Conservation (phyloP, 2,888 invertebrate species). For the Biston betularia region DNA sequence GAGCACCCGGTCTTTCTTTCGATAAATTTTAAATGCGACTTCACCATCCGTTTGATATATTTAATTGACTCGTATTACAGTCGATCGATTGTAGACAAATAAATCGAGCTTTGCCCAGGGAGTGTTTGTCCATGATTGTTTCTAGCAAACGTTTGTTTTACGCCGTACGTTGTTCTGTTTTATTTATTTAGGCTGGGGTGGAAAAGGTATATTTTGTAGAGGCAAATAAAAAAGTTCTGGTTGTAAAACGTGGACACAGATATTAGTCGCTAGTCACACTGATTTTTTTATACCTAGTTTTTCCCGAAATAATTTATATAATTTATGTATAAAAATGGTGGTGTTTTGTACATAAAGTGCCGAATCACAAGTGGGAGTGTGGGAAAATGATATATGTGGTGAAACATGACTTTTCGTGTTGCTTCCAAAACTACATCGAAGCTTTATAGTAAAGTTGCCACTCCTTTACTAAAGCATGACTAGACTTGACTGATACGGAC, state of each 20-base stretch:
- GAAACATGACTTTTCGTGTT: no score
- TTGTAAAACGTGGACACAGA: neutral
- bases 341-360: no score
- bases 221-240: conserved; percentile 18
- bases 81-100: conserved; percentile 25
- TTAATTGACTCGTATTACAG: conserved; percentile 25
- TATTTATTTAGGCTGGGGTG: conserved; percentile 19
- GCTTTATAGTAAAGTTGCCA: no score
- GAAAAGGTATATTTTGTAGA: conserved; percentile 1
- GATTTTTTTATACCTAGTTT: no score
- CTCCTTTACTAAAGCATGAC: no score
- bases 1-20: conserved; percentile 64
- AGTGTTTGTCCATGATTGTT: conserved; percentile 28
- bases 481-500: no score
- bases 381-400: no score
- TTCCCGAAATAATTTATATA: no score
- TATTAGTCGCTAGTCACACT: neutral
- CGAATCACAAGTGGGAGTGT: no score
- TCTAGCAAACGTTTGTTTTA: conserved; percentile 31
- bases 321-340: no score
- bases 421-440: no score
- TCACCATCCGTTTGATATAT: conserved; percentile 50
- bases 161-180: conserved; percentile 18
- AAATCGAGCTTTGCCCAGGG: conserved; percentile 5
- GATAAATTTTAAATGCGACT: conserved; percentile 70